Conservation (phyloP, 2,113 vertebrate species). For the Coryphaenoides rupestris region DNA sequence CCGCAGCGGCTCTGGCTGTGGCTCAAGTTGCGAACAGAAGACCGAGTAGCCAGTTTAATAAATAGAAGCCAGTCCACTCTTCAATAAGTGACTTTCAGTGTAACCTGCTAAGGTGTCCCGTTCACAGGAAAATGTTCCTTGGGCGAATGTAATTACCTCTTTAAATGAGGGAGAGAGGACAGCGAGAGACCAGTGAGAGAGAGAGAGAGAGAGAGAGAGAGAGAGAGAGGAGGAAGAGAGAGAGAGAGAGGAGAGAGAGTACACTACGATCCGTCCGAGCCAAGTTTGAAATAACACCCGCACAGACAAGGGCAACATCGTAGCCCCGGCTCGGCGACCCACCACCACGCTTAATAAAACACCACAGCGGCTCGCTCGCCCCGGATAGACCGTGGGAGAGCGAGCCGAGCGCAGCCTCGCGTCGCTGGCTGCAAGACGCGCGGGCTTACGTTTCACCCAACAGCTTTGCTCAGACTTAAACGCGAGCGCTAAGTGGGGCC, state of each 20-base stretch:
- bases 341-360: neutral
- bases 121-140: constrained; percentile 74
- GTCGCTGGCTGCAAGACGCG: neutral
- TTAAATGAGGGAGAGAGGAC: constrained; percentile 33
- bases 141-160: constrained; percentile 55
- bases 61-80: constrained; percentile 43
- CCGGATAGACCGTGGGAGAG: neutral
- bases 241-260: no score
- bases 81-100: constrained; percentile 64
- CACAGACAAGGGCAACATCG: neutral
- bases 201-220: constrained; percentile 2
- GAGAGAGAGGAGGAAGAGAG: no score
- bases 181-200: no score
- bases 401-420: neutral
- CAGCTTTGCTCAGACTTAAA: neutral
- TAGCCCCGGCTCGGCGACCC: no score
- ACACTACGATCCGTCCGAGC: neutral
- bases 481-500: neutral
- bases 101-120: constrained; percentile 59
- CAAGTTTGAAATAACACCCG: constrained; percentile 1
- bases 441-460: neutral
- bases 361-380: neutral
- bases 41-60: constrained; percentile 72
- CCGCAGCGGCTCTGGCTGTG: constrained; percentile 54
- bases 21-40: constrained; percentile 60